These are phyloP conservation scores for Pyrgus malvae DNA, from an alignment of 2,888 invertebrate genomes.

Conservation along the genomic window DNA sequence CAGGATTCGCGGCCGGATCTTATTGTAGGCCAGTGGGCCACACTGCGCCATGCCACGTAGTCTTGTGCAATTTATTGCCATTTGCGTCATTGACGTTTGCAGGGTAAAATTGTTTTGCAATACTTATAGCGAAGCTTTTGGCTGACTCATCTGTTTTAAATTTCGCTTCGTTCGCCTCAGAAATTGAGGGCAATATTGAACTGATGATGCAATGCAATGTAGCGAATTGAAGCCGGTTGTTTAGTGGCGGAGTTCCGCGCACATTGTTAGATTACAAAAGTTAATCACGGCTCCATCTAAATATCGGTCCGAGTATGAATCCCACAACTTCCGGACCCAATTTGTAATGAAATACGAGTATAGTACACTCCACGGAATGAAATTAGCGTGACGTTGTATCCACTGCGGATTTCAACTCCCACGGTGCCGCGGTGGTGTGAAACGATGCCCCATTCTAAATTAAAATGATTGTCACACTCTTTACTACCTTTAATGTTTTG, in stretches of 20 bases:
- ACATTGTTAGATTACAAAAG: background rate
- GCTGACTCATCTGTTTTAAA: background rate
- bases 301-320: background rate
- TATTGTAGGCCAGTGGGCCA: conserved; percentile 5
- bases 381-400: background rate
- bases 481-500: no score
- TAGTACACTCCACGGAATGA: background rate
- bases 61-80: conserved; percentile 1
- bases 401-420: background rate
- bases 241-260: background rate
- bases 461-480: no score
- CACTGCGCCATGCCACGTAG: background rate
- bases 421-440: no score
- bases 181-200: conserved; percentile 7
- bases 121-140: background rate
- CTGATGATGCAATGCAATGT: background rate
- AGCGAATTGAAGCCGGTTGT: background rate
- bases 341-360: background rate
- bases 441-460: no score
- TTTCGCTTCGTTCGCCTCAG: background rate
- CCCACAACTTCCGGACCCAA: background rate
- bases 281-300: background rate
- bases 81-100: background rate
- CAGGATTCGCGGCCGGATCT: conserved; percentile 19
- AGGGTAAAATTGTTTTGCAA: conserved; percentile 8